Evolutionary conservation across 1,140 invertebrate species (phyloP).

Genomic region (Octopus bimaculoides): DNA sequence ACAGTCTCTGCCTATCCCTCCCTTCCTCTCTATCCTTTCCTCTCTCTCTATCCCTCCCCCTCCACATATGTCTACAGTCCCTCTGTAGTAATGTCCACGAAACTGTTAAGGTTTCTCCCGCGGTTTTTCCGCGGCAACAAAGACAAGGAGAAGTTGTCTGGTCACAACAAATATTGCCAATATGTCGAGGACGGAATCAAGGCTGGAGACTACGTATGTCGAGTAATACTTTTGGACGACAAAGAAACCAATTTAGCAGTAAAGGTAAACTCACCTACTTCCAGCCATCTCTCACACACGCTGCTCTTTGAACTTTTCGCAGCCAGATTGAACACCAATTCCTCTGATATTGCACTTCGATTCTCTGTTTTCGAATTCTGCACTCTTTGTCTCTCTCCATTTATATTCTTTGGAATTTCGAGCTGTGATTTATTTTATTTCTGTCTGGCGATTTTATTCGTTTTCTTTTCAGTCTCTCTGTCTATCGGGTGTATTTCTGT

Average conservation of each 20-base stretch:
- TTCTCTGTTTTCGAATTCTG: neutral
- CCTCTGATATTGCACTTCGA: neutral
- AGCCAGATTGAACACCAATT: neutral
- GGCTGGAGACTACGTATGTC: neutral
- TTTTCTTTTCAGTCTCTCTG: neutral
- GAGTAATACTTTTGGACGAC: conserved; percentile 9
- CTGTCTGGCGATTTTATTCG: neutral
- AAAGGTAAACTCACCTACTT: conserved; percentile 2
- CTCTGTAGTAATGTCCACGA: neutral
- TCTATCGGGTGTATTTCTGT: neutral
- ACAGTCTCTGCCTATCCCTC: neutral
- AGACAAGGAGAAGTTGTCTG: neutral
- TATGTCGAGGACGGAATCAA: neutral
- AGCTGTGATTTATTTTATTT: neutral
- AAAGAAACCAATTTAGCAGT: neutral
- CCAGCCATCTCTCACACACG: too few species aligned
- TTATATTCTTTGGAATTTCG: neutral
- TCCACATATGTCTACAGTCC: neutral
- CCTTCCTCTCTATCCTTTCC: neutral
- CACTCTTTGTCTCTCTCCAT: neutral
- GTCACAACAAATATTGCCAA: neutral
- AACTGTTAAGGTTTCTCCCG: conserved; percentile 3
- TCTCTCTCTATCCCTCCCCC: neutral
- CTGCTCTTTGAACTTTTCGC: neutral
- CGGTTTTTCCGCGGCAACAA: conserved; percentile 5